Evolutionary conservation across 2,113 vertebrate species (phyloP).

Genomic region (Macroglossus sobrinus): DNA sequence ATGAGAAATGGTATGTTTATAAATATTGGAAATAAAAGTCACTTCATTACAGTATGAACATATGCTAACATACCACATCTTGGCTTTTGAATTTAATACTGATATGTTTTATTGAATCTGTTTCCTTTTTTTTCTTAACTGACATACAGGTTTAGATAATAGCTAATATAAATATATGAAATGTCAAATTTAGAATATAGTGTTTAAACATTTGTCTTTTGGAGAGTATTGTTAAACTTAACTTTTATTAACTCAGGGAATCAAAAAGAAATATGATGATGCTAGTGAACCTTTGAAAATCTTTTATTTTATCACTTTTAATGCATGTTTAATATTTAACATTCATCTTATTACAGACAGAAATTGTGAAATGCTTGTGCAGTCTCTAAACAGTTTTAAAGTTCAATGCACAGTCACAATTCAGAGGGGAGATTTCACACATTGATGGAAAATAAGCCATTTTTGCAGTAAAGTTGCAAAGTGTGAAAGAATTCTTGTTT

Average conservation of each 20-base stretch:
- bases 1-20: slow-evolving; percentile 73
- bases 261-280: slow-evolving; percentile 69
- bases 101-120: slow-evolving; percentile 44
- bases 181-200: slow-evolving; percentile 66
- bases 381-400: slow-evolving; percentile 84
- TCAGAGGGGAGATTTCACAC: slow-evolving; percentile 88
- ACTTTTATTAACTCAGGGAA: slow-evolving; percentile 81
- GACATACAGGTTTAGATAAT: slow-evolving; percentile 70
- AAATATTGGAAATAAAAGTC: slow-evolving; percentile 69
- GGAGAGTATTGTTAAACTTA: slow-evolving; percentile 67
- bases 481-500: slow-evolving; percentile 89
- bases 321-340: slow-evolving; percentile 86
- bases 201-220: slow-evolving; percentile 80
- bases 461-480: slow-evolving; percentile 88
- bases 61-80: slow-evolving; percentile 67
- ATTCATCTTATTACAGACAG: slow-evolving; percentile 84
- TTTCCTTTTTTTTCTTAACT: slow-evolving; percentile 57
- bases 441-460: slow-evolving; percentile 84
- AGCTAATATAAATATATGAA: slow-evolving; percentile 73
- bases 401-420: slow-evolving; percentile 88
- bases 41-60: slow-evolving; percentile 58
- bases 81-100: slow-evolving; percentile 70
- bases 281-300: slow-evolving; percentile 79
- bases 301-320: slow-evolving; percentile 84
- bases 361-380: slow-evolving; percentile 78